Evolutionary conservation across 1,140 invertebrate genomes (phyloP).

Genomic region (Sesamia nonagrioides): DNA sequence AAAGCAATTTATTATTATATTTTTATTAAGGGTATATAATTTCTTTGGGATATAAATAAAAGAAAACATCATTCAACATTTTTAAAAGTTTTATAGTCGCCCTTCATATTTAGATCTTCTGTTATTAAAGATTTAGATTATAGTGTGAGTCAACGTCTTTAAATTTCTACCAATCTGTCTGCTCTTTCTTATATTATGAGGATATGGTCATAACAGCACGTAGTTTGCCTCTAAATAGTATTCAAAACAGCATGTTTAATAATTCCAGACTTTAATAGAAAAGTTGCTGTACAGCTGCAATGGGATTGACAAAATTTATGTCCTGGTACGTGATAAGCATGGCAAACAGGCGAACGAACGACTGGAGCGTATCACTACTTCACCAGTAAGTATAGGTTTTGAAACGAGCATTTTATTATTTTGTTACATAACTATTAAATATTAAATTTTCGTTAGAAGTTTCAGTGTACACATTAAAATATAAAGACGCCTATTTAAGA

Average conservation of each 20-base stretch:
- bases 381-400: slow-evolving; percentile 34
- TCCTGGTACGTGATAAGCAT: slow-evolving; percentile 35
- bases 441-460: too few species aligned
- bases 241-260: slow-evolving; percentile 32
- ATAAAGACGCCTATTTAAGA: too few species aligned
- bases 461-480: too few species aligned
- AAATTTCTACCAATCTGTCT: not conserved
- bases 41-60: too few species aligned
- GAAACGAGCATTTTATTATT: slow-evolving; percentile 14
- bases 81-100: too few species aligned
- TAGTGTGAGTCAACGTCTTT: not conserved
- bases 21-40: too few species aligned
- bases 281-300: slow-evolving; percentile 41
- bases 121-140: too few species aligned
- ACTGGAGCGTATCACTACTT: slow-evolving; percentile 17
- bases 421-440: not conserved
- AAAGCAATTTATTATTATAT: too few species aligned
- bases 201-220: not conserved
- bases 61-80: too few species aligned
- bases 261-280: slow-evolving; percentile 43
- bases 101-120: too few species aligned
- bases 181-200: not conserved
- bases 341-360: slow-evolving; percentile 6
- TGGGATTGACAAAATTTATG: slow-evolving; percentile 42
- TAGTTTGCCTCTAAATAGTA: slow-evolving; percentile 13